Evolutionary conservation across 2,113 vertebrate species (phyloP).

Genomic region (Microcebus griseorufus): DNA sequence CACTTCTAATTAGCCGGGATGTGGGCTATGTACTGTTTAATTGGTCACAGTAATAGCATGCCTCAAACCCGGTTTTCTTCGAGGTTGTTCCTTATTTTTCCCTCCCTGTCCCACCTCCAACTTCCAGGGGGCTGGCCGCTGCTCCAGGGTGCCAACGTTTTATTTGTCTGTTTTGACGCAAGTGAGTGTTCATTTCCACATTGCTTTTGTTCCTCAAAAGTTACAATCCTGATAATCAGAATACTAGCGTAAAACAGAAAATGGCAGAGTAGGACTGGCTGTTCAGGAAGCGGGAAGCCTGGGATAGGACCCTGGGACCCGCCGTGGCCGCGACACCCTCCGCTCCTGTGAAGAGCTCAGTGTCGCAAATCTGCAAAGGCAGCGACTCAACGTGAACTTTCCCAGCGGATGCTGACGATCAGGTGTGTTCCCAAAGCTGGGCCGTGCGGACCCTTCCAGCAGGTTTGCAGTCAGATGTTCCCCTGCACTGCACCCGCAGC

Average conservation of each 20-base stretch:
- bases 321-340: background rate
- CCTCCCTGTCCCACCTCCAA: background rate
- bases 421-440: slow-evolving; percentile 65
- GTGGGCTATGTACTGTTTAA: background rate
- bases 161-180: background rate
- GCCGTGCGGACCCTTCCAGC: slow-evolving; percentile 65
- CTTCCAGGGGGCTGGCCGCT: background rate
- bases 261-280: background rate
- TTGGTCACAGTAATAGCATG: background rate
- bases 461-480: slow-evolving; percentile 75
- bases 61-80: background rate
- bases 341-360: slow-evolving; percentile 4
- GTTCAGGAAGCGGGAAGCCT: accelerated
- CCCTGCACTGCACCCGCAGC: slow-evolving; percentile 76
- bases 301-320: background rate
- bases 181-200: background rate
- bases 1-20: background rate
- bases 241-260: slow-evolving; percentile 31
- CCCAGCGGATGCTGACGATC: slow-evolving; percentile 58
- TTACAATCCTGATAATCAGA: background rate
- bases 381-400: slow-evolving; percentile 49
- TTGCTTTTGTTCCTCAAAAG: background rate
- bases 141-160: background rate
- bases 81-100: background rate
- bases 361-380: slow-evolving; percentile 57